Evolutionary conservation across 2,888 invertebrate species (phyloP), one percentile per base, ranked within the genome.

Genomic region (Agrotis clavis): DNA sequence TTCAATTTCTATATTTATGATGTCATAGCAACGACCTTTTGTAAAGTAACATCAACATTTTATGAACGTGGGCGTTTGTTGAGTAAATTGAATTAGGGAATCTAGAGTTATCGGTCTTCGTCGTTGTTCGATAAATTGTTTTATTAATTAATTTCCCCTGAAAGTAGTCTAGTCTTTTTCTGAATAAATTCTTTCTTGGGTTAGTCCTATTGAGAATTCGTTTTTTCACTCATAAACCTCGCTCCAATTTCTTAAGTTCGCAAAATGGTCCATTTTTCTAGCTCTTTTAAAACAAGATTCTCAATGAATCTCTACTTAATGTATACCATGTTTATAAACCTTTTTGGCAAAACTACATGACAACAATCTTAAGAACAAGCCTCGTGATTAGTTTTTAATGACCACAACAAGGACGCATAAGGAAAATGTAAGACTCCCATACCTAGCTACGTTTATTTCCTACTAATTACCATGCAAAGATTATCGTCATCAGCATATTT

Each of bases 11-110:
- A 72, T 62, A 77, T 61, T 65, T 54, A 76, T 76, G 71, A 71
- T 66, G 72, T 77, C 81, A 81, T 79, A 77, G 75, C 50, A 57
- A 80, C 77, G 81, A 79, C 79, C 77, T 80, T 81, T 53, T 5
- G 57, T 71, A 78, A 74, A 51, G 62, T 71, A 35, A 54, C 71
- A 71, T 80, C 62, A 60, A 75, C 48, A 53, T 71, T 65, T 54
- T 9, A 50, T 41, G 13, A 2, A 62, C 57, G 67, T 73, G 62
- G 79, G 73, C 45, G 62, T 14, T n/a, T 50, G 13, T 53, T 25
- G 9, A 13, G 11, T 62, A 21, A 59, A 67, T 53, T 68, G 19
- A 78, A 53, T 65, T 62, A 45, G 19, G 51, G 41, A 59, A 56
- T 64, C 25, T 25, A 51, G 7, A 35, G n/a, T 45, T 35, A 53